Evolutionary conservation across 2,797 vertebrate genomes (phyloP), one percentile per base, ranked within the genome.

Genomic region (Picus viridis): DNA sequence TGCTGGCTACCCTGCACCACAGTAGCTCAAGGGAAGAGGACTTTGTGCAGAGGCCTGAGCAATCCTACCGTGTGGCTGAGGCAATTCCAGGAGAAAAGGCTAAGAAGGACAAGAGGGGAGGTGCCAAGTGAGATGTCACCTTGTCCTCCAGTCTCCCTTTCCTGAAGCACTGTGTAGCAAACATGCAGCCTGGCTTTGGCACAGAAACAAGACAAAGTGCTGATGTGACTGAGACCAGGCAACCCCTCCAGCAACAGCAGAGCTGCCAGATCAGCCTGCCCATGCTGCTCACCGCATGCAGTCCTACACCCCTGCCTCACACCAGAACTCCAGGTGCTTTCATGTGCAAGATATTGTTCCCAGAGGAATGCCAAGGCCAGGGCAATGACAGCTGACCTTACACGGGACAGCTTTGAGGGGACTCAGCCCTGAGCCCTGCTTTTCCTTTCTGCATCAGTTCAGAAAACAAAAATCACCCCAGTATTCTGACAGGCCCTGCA

Each of bases 181-280:
- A 83, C 65, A 10, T 69, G 64, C 2, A 3, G 90, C 85, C 88
- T 91, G 83, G 29, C 90, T 97, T 97, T 96, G 97, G 97, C 96
- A 97, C 94, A 74, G 91, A 92, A 89, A 86, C 29, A 75, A 88
- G 92, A 81, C 77, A 95, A 96, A 95, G 91, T 94, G 94, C 95
- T 93, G 94, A 90, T 86, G 79, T 76, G 92, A 89, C 79, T 41
- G 67, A 91, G 90, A 83, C 72, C 41, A 56, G 83, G 89, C 0
- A 0, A 79, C 56, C 29, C 63, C 47, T 78, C 59, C 64, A 43
- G 36, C 49, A 57, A 32, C 24, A 61, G 68, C 63, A 71, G 70
- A 59, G 34, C 57, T 45, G 56, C 22, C 34, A 26, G 13, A 24
- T 2, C 65, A 19, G 70, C 29, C 86, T 36, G 16, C 17, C 72